Base-by-base conservation (phyloP, 92 coral and sea anemone species). In the Muricea muricata region DNA sequence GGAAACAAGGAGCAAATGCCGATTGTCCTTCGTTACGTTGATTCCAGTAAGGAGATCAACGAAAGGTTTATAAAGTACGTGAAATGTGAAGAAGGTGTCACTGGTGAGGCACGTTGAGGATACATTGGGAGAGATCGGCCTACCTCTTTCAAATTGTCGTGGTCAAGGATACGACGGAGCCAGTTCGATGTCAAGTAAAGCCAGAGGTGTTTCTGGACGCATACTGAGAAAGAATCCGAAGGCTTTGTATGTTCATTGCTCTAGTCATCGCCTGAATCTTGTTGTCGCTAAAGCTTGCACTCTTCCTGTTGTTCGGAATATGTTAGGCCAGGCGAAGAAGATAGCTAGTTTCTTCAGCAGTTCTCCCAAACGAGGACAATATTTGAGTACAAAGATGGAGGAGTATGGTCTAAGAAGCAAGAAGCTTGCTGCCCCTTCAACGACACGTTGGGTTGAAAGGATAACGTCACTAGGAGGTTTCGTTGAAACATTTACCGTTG, bases 1-100 rank as follows among this genome's bases (percentile, higher is more conserved):
- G 45, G 57, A 39, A 81, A 81, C 29, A 57, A 81, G 55, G 85
- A 37, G 81, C 87, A 46, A 34, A 82, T 82, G 82, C 73, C 87
- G 11, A 78, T 82, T 70, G 87, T 82, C 17, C 47, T 82, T 35
- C 82, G 87, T 3, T 48, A 48, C 18, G 80, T 74, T 45, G 80
- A 81, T 47, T 20, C 42, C 40, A 45, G 54, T 76, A 81, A 81
- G 35, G 58, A 60, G 33, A 81, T 81, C 48, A 65, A 76, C 39
- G 80, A 81, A 81, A 55, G 70, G 67, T 81, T 81, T 34, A 81
- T 81, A 37, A 76, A 40, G 41, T 81, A 40, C 45, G 78, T 81
- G 17, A 58, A 74, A 25, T 81, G 86, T 69, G 65, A 70, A 47
- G 82, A 83, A 71, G 87, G 87, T 60, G 33, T 79, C 26, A 79